phyloP scores from a whole-genome alignment of 53 echinoderm and acorn worm species.

The Antedon mediterranea region DNA sequence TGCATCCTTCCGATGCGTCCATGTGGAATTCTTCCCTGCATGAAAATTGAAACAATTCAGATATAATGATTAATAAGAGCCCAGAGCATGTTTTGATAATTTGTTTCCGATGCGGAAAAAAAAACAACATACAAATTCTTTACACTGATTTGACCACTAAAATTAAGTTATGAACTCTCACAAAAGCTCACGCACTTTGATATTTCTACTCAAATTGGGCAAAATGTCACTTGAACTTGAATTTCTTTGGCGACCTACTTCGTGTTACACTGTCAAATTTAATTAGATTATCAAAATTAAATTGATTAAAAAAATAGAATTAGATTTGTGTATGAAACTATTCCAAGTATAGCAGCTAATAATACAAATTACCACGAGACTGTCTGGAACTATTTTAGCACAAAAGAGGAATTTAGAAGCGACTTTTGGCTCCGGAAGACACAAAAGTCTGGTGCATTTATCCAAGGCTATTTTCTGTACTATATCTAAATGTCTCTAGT shows the following conservation, averaged over 20 bases:
- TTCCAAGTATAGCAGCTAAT: no score
- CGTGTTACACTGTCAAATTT: not conserved
- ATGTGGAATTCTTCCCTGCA: not conserved
- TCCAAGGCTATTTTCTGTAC: no score
- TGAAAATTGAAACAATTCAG: not conserved
- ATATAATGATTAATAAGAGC: not conserved
- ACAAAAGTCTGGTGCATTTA: no score
- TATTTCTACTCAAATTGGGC: not conserved
- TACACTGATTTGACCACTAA: not conserved
- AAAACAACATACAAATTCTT: not conserved
- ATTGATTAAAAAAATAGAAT: no score
- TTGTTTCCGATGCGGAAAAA: not conserved
- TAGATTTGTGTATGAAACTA: no score
- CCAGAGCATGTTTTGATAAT: not conserved
- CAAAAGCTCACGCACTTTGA: not conserved
- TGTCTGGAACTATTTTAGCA: no score
- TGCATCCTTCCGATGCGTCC: not conserved
- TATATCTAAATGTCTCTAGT: no score
- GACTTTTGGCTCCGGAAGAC: no score
- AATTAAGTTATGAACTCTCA: not conserved
- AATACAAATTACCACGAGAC: no score
- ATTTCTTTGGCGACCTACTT: not conserved
- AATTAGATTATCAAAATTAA: no score
- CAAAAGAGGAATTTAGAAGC: no score
- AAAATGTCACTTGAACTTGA: not conserved